These are phyloP conservation scores for Choreutis nemorana DNA, from an alignment of 2,888 invertebrate genomes.

Conservation along the genomic window DNA sequence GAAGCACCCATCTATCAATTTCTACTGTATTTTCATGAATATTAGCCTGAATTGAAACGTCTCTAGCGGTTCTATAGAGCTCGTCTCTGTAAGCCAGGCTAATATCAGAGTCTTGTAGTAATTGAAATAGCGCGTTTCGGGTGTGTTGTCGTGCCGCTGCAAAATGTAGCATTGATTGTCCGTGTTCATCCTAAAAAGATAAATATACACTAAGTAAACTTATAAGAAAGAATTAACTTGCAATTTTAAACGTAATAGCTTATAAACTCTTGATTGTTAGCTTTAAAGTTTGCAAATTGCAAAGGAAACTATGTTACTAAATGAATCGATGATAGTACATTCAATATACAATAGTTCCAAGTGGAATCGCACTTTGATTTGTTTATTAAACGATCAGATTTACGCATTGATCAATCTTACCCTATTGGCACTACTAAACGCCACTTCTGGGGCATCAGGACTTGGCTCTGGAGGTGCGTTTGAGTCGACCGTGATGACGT, in stretches of 20 bases:
- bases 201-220: too few species aligned
- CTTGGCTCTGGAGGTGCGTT: constrained; percentile 47
- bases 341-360: too few species aligned
- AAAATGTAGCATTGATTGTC: constrained; percentile 89
- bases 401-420: too few species aligned
- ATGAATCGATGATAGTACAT: too few species aligned
- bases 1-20: constrained; percentile 82
- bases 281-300: too few species aligned
- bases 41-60: constrained; percentile 82
- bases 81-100: constrained; percentile 86
- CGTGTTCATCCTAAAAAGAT: constrained; percentile 79
- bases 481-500: constrained; percentile 67
- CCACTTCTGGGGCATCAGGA: constrained; percentile 63
- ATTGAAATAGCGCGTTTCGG: constrained; percentile 79
- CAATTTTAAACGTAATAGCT: too few species aligned
- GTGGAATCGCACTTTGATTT: too few species aligned
- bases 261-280: too few species aligned
- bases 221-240: too few species aligned
- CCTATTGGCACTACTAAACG: constrained; percentile 70
- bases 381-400: too few species aligned
- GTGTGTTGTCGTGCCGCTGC: constrained; percentile 85
- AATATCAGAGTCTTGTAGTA: constrained; percentile 81
- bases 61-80: constrained; percentile 85
- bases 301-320: too few species aligned
- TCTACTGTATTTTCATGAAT: constrained; percentile 81